phyloP scores from a whole-genome alignment of 2,113 vertebrate genomes.

The Poicephalus meyeri region DNA sequence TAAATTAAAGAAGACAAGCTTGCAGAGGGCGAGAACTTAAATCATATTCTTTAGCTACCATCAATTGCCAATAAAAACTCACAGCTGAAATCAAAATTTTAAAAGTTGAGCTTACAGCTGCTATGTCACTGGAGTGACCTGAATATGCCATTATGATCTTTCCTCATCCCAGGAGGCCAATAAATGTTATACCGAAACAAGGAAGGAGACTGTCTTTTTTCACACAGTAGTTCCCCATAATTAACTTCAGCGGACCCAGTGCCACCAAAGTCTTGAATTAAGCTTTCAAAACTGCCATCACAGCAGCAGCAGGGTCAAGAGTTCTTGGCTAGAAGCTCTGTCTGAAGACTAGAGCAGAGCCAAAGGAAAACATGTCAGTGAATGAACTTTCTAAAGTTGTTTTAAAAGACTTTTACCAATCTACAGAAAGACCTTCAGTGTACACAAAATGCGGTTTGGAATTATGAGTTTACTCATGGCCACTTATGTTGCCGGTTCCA shows the following conservation, averaged over 20 bases:
- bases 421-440: not conserved
- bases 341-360: not conserved
- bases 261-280: not conserved
- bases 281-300: conserved; percentile 16
- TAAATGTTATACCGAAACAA: not conserved
- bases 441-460: not conserved
- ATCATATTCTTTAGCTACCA: conserved; percentile 34
- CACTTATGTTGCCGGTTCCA: not conserved
- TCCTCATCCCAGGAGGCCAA: not conserved
- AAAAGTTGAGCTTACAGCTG: conserved; percentile 33
- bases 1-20: conserved; percentile 52
- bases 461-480: not conserved
- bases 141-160: conserved; percentile 38
- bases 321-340: not conserved
- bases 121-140: not conserved
- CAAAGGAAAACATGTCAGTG: not conserved
- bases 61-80: conserved; percentile 49
- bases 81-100: conserved; percentile 27
- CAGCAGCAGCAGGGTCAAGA: not conserved
- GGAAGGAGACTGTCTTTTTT: not conserved
- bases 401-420: not conserved
- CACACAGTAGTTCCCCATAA: not conserved
- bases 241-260: conserved; percentile 22
- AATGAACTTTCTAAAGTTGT: not conserved
- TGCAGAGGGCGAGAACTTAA: conserved; percentile 43